phyloP scores from a whole-genome alignment of 2,888 invertebrate species.

The Scaptomyza parva region DNA sequence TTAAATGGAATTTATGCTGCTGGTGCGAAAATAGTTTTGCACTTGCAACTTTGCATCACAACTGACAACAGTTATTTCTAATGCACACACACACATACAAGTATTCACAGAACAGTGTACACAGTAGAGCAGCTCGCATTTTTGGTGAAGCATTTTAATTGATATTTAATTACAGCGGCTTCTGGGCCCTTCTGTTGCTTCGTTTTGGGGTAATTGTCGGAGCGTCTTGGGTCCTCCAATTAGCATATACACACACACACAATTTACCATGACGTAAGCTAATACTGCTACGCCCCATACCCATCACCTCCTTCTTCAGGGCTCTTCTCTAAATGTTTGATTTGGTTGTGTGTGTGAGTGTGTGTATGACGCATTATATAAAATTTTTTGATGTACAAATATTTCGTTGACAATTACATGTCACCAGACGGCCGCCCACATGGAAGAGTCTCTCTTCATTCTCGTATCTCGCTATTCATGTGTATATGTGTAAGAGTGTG shows the following conservation, averaged over 20 bases:
- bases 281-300: slow-evolving; percentile 11
- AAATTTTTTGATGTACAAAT: slow-evolving; percentile 54
- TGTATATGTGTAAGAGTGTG: no score
- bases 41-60: slow-evolving; percentile 47
- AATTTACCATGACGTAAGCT: slow-evolving; percentile 65
- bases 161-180: slow-evolving; percentile 68
- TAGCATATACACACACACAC: slow-evolving; percentile 52
- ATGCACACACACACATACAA: slow-evolving; percentile 14
- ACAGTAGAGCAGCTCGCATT: slow-evolving; percentile 8
- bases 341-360: slow-evolving; percentile 1
- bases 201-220: slow-evolving; percentile 54
- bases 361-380: slow-evolving; percentile 24
- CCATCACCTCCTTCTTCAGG: not conserved
- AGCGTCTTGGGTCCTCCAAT: slow-evolving; percentile 66
- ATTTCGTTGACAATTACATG: slow-evolving; percentile 67
- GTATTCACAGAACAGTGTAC: slow-evolving; percentile 11
- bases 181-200: slow-evolving; percentile 20
- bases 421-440: slow-evolving; percentile 47
- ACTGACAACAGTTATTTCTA: slow-evolving; percentile 48
- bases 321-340: not conserved
- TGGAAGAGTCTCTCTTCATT: slow-evolving; percentile 10
- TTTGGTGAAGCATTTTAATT: slow-evolving; percentile 60
- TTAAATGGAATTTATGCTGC: slow-evolving; percentile 67
- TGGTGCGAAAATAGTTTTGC: slow-evolving; percentile 54
- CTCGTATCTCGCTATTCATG: slow-evolving; percentile 16